Evolutionary conservation across 2,888 invertebrate genomes (phyloP).

Genomic region (Drosophila sordidula): DNA sequence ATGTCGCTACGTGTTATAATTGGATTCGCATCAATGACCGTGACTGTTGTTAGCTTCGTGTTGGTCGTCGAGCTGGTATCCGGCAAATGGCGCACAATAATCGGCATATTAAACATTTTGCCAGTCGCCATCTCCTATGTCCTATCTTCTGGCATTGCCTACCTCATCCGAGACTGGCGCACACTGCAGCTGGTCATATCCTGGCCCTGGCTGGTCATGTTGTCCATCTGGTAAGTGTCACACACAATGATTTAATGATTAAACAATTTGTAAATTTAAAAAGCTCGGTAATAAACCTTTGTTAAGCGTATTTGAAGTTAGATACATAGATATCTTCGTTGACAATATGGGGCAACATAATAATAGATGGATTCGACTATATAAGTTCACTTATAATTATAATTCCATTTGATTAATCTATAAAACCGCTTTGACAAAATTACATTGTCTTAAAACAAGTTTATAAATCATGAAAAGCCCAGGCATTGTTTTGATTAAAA

Average conservation of each 20-base stretch:
- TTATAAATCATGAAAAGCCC: background rate
- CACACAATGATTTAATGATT: background rate
- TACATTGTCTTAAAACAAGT: background rate
- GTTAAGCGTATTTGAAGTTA: background rate
- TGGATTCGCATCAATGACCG: conserved; percentile 88
- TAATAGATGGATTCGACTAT: too few species aligned
- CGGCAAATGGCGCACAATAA: conserved; percentile 88
- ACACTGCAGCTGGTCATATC: conserved; percentile 86
- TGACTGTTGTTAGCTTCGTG: conserved; percentile 89
- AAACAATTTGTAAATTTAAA: background rate
- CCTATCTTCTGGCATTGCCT: conserved; percentile 87
- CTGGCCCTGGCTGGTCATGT: conserved; percentile 86
- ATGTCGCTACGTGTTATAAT: conserved; percentile 86
- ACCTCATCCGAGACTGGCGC: conserved; percentile 87
- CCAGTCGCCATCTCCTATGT: conserved; percentile 88
- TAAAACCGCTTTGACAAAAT: background rate
- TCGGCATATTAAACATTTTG: conserved; percentile 88
- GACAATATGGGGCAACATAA: too few species aligned
- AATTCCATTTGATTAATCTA: too few species aligned
- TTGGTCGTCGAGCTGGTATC: conserved; percentile 88
- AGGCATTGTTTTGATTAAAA: background rate
- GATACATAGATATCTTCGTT: background rate
- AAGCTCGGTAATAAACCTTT: background rate
- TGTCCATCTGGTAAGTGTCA: conserved; percentile 86
- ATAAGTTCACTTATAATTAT: too few species aligned